A percentile compares a stretch with the other conserved stretches of the same genome.
phyloP scores from a whole-genome alignment of 2,113 vertebrate species.

The Lycaon pictus region DNA sequence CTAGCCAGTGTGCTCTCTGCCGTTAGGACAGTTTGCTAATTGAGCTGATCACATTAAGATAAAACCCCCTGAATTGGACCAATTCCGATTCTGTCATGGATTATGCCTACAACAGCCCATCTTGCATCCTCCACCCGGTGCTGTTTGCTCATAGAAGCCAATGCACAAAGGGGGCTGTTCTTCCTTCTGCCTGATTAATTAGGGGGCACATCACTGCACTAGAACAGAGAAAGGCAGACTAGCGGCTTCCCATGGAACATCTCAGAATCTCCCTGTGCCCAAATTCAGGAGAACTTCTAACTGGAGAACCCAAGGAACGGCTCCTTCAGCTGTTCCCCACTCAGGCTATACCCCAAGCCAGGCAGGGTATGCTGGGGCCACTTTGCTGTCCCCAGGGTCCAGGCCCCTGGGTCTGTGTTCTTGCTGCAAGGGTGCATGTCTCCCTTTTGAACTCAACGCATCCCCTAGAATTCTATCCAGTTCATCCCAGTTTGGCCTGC shows the following conservation, averaged over 20 bases:
- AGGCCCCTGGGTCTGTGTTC: not conserved
- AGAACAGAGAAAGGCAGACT: not conserved
- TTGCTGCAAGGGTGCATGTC: not conserved
- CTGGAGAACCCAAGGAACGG: not conserved
- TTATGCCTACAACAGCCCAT: not conserved
- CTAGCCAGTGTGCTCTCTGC: accelerated
- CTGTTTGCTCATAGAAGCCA: not conserved
- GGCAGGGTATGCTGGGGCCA: not conserved
- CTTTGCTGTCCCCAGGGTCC: no score
- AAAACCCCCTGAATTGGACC: not conserved
- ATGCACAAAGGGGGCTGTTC: not conserved
- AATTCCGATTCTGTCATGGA: not conserved
- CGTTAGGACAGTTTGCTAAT: not conserved
- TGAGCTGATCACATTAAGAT: not conserved
- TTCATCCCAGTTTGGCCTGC: accelerated
- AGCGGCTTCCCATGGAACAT: not conserved
- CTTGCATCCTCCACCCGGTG: not conserved
- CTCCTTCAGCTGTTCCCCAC: no score
- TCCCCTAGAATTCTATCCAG: not conserved
- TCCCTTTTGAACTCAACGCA: no score
- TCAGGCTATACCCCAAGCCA: not conserved
- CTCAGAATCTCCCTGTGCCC: not conserved
- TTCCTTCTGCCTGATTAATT: not conserved
- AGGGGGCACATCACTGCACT: accelerated
- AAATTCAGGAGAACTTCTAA: not conserved